These are phyloP conservation scores for Triplophysa bombifrons DNA, from an alignment of 2,797 vertebrate genomes.

Conservation along the genomic window DNA sequence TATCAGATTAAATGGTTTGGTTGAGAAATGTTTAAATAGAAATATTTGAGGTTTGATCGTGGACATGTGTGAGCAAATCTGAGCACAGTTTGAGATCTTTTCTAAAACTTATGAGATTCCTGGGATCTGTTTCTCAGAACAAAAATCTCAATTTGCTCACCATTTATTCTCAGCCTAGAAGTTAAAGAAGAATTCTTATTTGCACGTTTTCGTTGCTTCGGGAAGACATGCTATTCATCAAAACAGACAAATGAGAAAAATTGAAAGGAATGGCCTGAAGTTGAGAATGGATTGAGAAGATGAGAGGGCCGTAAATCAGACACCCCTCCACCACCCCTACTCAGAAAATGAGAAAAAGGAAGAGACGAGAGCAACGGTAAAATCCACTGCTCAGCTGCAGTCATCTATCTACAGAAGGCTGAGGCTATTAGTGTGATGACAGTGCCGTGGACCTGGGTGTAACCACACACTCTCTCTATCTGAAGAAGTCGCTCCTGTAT, in stretches of 20 bases:
- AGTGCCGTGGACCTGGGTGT: slow-evolving; percentile 55
- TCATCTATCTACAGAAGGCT: slow-evolving; percentile 62
- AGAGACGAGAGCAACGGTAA: slow-evolving; percentile 53
- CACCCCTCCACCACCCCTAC: slow-evolving; percentile 7
- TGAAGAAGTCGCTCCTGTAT: slow-evolving; percentile 22
- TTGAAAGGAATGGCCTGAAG: slow-evolving; percentile 45
- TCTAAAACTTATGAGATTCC: background rate
- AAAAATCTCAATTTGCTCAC: background rate
- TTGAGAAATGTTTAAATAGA: background rate
- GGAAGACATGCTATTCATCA: background rate
- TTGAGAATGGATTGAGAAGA: slow-evolving; percentile 47
- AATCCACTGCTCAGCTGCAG: slow-evolving; percentile 58
- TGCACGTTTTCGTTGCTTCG: background rate
- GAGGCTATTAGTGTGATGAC: slow-evolving; percentile 63
- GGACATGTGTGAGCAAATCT: background rate
- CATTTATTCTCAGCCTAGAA: background rate
- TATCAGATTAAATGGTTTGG: background rate
- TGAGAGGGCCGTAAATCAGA: slow-evolving; percentile 56
- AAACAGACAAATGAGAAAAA: slow-evolving; percentile 50
- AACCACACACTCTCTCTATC: slow-evolving; percentile 42
- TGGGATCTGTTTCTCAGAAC: background rate
- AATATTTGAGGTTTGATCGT: background rate
- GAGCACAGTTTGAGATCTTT: background rate
- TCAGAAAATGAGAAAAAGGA: slow-evolving; percentile 42
- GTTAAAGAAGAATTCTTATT: background rate